Base-by-base conservation (phyloP, 2,797 vertebrate species). In the Cynopterus sphinx region DNA sequence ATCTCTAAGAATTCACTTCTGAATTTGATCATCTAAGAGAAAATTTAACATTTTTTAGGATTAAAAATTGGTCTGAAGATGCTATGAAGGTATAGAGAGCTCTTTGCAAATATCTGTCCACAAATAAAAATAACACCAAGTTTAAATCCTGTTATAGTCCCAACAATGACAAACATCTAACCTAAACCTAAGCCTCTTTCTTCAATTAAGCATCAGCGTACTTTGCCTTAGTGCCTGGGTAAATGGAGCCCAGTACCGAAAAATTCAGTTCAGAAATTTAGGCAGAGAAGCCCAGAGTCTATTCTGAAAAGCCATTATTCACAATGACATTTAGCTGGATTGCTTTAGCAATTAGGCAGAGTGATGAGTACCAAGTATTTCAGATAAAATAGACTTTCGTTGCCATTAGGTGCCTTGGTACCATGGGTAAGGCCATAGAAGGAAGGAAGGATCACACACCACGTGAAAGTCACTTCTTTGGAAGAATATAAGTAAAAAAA, bases 1-100 rank as follows among this genome's bases (percentile, higher is more conserved):
- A 49, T 74, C n/a, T 96, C 55, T 63, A 85, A 90, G 53, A 41
- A 94, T 77, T 85, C 55, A 10, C n/a, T 92, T 87, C 21, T 55
- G 81, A 22, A 17, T 68, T 82, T 22, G 51, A 77, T 87, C 93
- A 49, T 61, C 65, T 78, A 68, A 36, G 12, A 49, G 53, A 36
- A 9, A 91, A 87, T 63, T 73, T 67, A 84, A 43, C 16, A 71
- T 36, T 67, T 90, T 63, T 51, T 17, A 22, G 39, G 28, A 61
- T 79, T 70, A 63, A 83, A 87, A 87, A 83, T 26, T 24, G 13
- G 4, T 86, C 36, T 74, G 8, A 49, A 33, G 22, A 1, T 71
- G 24, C 12, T 46, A 68, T 9, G 21, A 83, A 94, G 16, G n/a
- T 79, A 28, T 16, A 59, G 11, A 21, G 7, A 87, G 10, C 17